These are phyloP conservation scores for Gila orcuttii DNA, from an alignment of 2,113 vertebrate species.

Conservation along the genomic window DNA sequence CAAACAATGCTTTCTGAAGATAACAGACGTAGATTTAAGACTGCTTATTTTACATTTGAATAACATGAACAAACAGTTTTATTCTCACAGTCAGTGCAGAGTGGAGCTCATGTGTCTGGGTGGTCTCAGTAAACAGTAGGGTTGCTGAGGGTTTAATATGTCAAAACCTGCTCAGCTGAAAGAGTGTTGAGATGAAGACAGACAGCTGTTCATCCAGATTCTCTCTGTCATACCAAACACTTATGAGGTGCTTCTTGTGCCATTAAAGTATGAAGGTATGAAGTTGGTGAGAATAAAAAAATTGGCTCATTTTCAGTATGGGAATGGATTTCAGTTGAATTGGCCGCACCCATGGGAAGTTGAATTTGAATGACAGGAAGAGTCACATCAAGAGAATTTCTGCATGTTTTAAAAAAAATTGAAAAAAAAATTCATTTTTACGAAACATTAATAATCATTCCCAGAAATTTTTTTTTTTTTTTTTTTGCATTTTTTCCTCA, in stretches of 20 bases:
- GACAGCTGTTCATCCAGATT: constrained; percentile 18
- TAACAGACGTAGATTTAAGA: background rate
- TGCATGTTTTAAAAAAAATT: no score
- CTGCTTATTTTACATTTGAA: constrained; percentile 9
- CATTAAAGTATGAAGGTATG: background rate
- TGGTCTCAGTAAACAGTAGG: constrained; percentile 54
- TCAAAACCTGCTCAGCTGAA: constrained; percentile 37
- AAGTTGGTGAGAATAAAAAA: no score
- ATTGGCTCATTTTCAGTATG: background rate
- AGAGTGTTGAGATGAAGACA: constrained; percentile 32
- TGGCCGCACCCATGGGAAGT: background rate
- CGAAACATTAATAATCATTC: background rate
- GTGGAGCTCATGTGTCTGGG: constrained; percentile 34
- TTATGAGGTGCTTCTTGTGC: constrained; percentile 56
- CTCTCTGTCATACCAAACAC: constrained; percentile 54
- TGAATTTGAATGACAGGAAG: background rate
- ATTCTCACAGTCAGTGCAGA: constrained; percentile 6
- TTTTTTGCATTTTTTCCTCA: no score
- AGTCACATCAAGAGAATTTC: no score
- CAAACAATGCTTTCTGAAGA: background rate
- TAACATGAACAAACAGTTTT: background rate
- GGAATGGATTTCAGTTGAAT: background rate
- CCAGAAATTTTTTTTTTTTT: no score
- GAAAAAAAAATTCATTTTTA: background rate
- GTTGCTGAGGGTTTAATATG: constrained; percentile 60